These are phyloP conservation scores for Penelope pileata DNA, from an alignment of 2,113 vertebrate species.

Conservation along the genomic window DNA sequence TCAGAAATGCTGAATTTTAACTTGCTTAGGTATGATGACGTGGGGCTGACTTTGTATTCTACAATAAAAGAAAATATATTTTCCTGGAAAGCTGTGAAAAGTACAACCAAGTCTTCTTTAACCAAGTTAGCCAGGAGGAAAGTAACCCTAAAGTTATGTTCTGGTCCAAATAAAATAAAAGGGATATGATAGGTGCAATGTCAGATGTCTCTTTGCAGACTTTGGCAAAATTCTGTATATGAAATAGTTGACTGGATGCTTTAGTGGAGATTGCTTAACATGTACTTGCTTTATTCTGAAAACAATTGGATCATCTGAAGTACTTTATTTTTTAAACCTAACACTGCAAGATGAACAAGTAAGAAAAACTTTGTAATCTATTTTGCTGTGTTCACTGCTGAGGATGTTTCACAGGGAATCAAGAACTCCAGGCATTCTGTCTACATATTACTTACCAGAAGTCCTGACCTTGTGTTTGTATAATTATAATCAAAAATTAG, in stretches of 20 bases:
- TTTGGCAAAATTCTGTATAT: background rate
- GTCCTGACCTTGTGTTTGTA: background rate
- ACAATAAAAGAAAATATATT: background rate
- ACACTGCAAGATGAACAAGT: background rate
- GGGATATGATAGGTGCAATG: background rate
- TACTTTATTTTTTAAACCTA: background rate
- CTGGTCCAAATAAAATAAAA: background rate
- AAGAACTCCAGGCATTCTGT: background rate
- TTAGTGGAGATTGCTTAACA: background rate
- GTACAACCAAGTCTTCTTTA: background rate
- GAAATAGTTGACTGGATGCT: background rate
- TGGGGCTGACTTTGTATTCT: background rate
- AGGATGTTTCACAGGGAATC: background rate
- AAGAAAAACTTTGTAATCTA: background rate
- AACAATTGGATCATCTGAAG: background rate
- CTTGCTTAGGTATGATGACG: background rate
- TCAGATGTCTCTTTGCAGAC: background rate
- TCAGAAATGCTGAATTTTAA: background rate
- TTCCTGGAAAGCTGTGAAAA: background rate
- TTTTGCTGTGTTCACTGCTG: background rate
- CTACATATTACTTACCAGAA: background rate
- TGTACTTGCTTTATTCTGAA: background rate
- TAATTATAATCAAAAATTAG: background rate
- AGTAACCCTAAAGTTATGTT: background rate
- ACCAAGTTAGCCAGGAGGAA: background rate